Conservation (phyloP, 1,140 invertebrate species). For the Drosophila teissieri region DNA sequence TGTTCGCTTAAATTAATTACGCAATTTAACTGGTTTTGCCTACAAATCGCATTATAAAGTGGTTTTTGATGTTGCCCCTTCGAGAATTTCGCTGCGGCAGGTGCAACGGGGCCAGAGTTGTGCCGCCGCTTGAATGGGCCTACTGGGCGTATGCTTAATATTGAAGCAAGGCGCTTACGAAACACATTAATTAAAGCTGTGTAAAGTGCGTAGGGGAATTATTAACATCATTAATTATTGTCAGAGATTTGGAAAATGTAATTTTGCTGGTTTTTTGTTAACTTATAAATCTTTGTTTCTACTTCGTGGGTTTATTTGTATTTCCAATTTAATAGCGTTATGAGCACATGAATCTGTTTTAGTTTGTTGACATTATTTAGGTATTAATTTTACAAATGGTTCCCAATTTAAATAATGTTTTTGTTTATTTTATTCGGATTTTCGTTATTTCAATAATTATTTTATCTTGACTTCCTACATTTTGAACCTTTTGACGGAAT, state of each 20-base stretch:
- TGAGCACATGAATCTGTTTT: too few relatives aligned
- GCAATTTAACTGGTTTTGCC: constrained; percentile 56
- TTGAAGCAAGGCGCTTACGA: constrained; percentile 1
- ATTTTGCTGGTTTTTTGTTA: not conserved
- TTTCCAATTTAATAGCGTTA: too few relatives aligned
- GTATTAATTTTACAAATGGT: not conserved
- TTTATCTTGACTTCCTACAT: not conserved
- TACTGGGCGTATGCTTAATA: constrained; percentile 22
- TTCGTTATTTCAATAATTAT: not conserved
- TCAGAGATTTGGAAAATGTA: not conserved
- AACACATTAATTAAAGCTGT: constrained; percentile 29
- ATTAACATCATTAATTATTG: constrained; percentile 33
- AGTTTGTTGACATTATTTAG: not conserved
- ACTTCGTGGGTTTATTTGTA: too few relatives aligned
- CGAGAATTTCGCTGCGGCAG: constrained; percentile 15
- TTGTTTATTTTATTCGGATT: not conserved
- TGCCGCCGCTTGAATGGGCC: not conserved
- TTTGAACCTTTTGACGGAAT: not conserved
- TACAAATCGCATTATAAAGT: constrained; percentile 58
- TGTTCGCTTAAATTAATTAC: constrained; percentile 54
- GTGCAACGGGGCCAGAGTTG: constrained; percentile 20
- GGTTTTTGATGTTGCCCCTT: constrained; percentile 43
- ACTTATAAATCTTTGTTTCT: too few relatives aligned
- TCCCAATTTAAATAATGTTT: not conserved
- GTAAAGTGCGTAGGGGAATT: constrained; percentile 12